Base-by-base conservation (phyloP, 2,888 invertebrate species). In the Amphipyra berbera region DNA sequence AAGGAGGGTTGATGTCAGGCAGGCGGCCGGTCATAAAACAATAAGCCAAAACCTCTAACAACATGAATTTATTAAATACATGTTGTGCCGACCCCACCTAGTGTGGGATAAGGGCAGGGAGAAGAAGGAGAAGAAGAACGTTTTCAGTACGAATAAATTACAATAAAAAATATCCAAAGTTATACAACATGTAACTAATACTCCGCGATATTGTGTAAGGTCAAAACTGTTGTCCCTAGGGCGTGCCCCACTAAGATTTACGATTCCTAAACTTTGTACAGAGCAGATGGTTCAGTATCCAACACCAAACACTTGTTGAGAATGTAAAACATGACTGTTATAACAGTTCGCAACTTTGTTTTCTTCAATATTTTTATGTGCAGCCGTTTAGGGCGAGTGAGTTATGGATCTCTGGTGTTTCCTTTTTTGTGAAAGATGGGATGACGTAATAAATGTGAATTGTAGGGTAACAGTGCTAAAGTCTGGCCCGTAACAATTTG, bases 241-340 rank as follows among this genome's bases (percentile, higher is more conserved):
- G 81, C 61, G 74, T 71, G 66, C 69, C 77, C 33, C 61, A 61
- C 59, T 56, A 69, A 76, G 82, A 82, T 82, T 82, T 82, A 82
- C 73, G 78, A 67, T 64, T 54, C 61, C 60, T 48, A 66, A 79
- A 82, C 71, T 82, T 81, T 63, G 65, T 58, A 55, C 61, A 42
- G 41, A 73, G 50, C 81, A 82, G 81, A 81, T 82, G 81, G 59
- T 78, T 63, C 74, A 44, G 42, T 68, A 65, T 61, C 66, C 58
- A 45, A 49, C 56, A 54, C 47, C 68, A 42, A 66, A 78, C 77
- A 79, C 79, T 79, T 77, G 78, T 75, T 79, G 78, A 69, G 80
- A 78, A 72, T 79, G 78, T 77, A 77, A 79, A 79, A 78, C 78
- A 78, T 74, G 75, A 66, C 49, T 64, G 67, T 74, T 74, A 69